These are phyloP conservation scores for Drosophila stalkeri DNA, from an alignment of 2,888 invertebrate genomes.

Conservation along the genomic window DNA sequence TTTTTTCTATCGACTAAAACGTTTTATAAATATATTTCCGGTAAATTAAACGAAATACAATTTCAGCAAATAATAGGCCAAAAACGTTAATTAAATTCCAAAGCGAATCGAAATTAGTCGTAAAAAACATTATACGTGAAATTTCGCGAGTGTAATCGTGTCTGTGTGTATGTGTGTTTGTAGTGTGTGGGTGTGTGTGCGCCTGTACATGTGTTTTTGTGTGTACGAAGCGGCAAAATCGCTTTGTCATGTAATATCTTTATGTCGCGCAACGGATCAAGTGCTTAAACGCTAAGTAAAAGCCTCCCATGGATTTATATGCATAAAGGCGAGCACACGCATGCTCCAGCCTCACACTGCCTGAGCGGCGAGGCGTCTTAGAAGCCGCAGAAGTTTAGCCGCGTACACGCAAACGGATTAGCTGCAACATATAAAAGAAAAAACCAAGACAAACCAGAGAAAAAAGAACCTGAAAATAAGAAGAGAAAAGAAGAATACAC, in stretches of 20 bases:
- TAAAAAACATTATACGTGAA: slow-evolving; percentile 23
- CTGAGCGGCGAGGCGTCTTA: slow-evolving; percentile 33
- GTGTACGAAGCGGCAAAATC: slow-evolving; percentile 59
- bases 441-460: slow-evolving; percentile 21
- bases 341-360: slow-evolving; percentile 35
- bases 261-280: slow-evolving; percentile 73
- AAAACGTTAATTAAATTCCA: slow-evolving; percentile 32
- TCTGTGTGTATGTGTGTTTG: slow-evolving; percentile 3
- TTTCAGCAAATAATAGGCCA: slow-evolving; percentile 13
- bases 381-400: slow-evolving; percentile 54
- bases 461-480: slow-evolving; percentile 7
- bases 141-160: slow-evolving; percentile 23
- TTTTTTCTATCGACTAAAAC: slow-evolving; percentile 1
- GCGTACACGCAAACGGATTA: slow-evolving; percentile 70
- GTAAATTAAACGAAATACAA: slow-evolving; percentile 6
- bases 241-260: slow-evolving; percentile 76
- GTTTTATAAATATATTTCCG: slow-evolving; percentile 8
- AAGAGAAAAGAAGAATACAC: background rate
- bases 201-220: slow-evolving; percentile 20
- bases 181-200: background rate
- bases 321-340: slow-evolving; percentile 67
- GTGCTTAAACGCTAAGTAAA: slow-evolving; percentile 74
- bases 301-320: slow-evolving; percentile 74
- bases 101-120: slow-evolving; percentile 16
- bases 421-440: slow-evolving; percentile 59